Evolutionary conservation across 2,888 invertebrate genomes (phyloP), one percentile per base, ranked within the genome.

Genomic region (Chloroclystis v-ata): DNA sequence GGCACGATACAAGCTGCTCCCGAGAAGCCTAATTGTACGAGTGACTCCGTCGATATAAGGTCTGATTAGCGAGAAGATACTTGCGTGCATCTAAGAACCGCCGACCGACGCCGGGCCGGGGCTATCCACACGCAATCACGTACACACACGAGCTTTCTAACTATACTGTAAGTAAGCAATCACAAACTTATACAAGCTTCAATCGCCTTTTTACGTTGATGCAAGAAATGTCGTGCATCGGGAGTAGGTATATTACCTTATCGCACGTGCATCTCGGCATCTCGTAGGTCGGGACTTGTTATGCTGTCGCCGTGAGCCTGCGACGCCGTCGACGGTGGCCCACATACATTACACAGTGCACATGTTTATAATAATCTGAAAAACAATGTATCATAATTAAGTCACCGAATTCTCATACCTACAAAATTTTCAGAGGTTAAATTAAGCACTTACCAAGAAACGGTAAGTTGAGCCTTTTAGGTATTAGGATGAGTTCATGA

Each of bases 221-320:
- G 44, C 54, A 59, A 57, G 59, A 55, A 63, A 64, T 64, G 67
- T 73, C 64, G 65, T 69, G 59, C 70, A 66, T 67, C 62, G 61
- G 66, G 64, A 24, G 35, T n/a, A n/a, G n/a, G n/a, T 35, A 35
- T 10, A 56, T 45, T 47, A 59, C 57, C 61, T 70, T 78, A 82
- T 82, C 83, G 77, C 82, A 77, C 78, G 80, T 72, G 75, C 72
- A 82, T 82, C 83, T 77, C 62, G 67, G 60, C 70, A 68, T 56
- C 50, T 45, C 49, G 49, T 49, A 63, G 58, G 60, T 57, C 54
- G 56, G 57, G 58, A 69, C 70, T 78, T 77, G 72, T 73, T 78
- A 82, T 83, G 77, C 78, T 65, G 70, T 64, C 64, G 65, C 59
- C 74, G 75, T 74, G 67, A 60, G 61, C 67, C 60, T 73, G 69